Evolutionary conservation across 2,113 vertebrate species (phyloP), one percentile per base, ranked within the genome.

Genomic region (Carollia perspicillata): DNA sequence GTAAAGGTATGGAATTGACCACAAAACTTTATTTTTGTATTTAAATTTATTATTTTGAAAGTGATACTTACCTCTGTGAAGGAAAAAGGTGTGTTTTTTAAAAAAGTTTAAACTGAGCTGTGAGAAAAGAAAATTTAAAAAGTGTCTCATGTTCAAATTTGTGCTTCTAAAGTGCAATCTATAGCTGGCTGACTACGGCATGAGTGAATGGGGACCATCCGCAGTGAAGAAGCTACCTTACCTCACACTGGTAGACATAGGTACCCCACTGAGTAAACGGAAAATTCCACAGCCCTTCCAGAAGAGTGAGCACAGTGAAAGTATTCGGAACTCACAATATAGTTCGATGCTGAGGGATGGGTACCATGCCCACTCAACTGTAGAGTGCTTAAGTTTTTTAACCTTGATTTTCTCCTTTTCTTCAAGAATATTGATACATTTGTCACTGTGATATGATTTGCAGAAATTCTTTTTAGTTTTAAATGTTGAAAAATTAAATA

Each of bases 21-120:
- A 81, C 30, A 44, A 81, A 97, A 83, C 22, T 81, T 69, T 85
- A 89, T 60, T 93, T 96, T 90, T 86, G 77, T 81, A 66, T 69
- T 75, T 78, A 72, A 93, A 69, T 68, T 79, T 3, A 84, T 89
- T 89, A 63, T 71, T 81, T 94, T 92, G 79, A 30, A 75, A 94
- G 18, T 35, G 28, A 33, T 85, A 68, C 18, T 53, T 53, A 58
- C 35, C 6, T 86, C 33, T 28, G 22, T 58, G 60, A 94, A 22
- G 90, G 63, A 49, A 28, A 84, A 90, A 68, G 6, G 0, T 37
- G 11, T 42, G 40, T 65, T 80, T 81, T 23, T 10, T 23, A 30
- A 93, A 53, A 30, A 93, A 53, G n/a, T 83, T 84, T 66, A 95
- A 78, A 12, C 30, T 90, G 51, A 72, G 14, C 42, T 68, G 10